Evolutionary conservation across 1,140 invertebrate genomes (phyloP).

Genomic region (Stegodyphus dumicola): DNA sequence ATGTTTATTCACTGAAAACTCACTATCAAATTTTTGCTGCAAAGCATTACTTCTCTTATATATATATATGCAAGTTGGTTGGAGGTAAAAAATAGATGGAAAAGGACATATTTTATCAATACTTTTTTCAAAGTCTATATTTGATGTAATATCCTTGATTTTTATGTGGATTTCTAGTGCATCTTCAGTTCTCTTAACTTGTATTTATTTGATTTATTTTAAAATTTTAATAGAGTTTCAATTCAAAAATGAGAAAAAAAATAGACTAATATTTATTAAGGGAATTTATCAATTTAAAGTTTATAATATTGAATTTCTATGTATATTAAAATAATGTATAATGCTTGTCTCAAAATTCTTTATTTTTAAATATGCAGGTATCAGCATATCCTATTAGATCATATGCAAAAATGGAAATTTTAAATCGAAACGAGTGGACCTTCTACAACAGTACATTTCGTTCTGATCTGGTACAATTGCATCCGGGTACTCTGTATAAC

Average conservation of each 20-base stretch:
- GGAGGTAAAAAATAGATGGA: no score
- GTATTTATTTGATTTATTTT: neutral
- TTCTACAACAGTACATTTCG: slow-evolving; percentile 68
- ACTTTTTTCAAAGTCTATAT: no score
- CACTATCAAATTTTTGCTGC: no score
- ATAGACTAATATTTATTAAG: neutral
- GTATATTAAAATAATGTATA: neutral
- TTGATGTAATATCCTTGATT: no score
- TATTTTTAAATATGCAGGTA: slow-evolving; percentile 1
- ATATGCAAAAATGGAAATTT: slow-evolving; percentile 28
- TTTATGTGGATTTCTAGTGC: no score
- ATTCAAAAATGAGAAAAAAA: neutral
- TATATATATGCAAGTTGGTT: no score
- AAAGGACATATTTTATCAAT: no score
- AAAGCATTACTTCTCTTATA: no score
- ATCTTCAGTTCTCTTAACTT: neutral
- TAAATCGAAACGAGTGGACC: slow-evolving; percentile 66
- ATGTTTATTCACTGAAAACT: no score
- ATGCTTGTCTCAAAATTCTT: neutral
- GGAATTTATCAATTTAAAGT: neutral
- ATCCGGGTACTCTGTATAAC: slow-evolving; percentile 79
- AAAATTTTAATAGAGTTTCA: neutral
- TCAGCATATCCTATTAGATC: slow-evolving; percentile 53
- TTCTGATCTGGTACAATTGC: slow-evolving; percentile 73
- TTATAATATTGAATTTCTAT: neutral